These are phyloP conservation scores for Chaetoderma sp. DNA, from an alignment of 2,888 invertebrate species.

Conservation along the genomic window DNA sequence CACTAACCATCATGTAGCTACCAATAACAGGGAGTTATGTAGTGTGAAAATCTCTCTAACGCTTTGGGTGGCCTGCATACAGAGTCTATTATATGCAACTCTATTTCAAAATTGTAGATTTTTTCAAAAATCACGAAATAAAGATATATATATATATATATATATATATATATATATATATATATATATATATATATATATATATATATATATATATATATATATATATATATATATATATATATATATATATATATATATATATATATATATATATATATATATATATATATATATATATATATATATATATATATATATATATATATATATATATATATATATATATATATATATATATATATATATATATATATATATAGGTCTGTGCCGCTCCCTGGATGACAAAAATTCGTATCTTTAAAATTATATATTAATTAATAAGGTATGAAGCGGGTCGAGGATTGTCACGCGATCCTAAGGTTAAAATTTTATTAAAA, in stretches of 20 bases:
- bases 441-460: too few species aligned
- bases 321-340: constrained; percentile 10
- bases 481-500: background rate
- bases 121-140: background rate
- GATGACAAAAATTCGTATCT: background rate
- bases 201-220: constrained; percentile 9
- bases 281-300: constrained; percentile 10
- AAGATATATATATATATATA: too few species aligned
- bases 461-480: background rate
- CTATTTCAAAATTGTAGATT: too few species aligned
- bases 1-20: background rate
- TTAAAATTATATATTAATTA: background rate
- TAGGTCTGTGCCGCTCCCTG: too few species aligned
- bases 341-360: constrained; percentile 7
- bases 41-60: background rate
- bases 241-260: constrained; percentile 12
- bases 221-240: constrained; percentile 4
- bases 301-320: constrained; percentile 5
- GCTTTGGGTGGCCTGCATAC: too few species aligned
- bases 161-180: constrained; percentile 5
- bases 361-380: constrained; percentile 10
- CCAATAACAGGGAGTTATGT: background rate
- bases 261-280: constrained; percentile 14
- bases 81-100: too few species aligned
- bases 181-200: constrained; percentile 10